These are phyloP conservation scores for Premnoplex brunnescens DNA, from an alignment of 2,797 vertebrate species.

Conservation along the genomic window DNA sequence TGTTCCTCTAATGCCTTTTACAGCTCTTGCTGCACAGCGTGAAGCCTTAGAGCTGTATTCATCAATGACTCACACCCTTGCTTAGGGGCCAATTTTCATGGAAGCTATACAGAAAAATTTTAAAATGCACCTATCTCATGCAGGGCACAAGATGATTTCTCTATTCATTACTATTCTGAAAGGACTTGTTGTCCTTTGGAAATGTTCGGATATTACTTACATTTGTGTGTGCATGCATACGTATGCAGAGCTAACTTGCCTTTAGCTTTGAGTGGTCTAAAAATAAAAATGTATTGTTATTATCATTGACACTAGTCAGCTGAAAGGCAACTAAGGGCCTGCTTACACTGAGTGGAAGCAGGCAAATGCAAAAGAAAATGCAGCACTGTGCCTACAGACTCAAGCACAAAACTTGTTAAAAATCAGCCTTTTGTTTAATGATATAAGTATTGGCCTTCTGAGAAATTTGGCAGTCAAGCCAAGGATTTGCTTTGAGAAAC, in stretches of 20 bases:
- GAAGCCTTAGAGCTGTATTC: slow-evolving; percentile 70
- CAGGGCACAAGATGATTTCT: slow-evolving; percentile 71
- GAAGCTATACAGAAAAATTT: slow-evolving; percentile 67
- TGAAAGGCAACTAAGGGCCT: slow-evolving; percentile 44
- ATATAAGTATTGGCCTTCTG: not conserved
- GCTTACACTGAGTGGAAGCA: not conserved
- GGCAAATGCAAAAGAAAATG: not conserved
- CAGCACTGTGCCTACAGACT: not conserved
- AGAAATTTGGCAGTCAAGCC: not conserved
- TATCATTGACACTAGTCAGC: slow-evolving; percentile 43
- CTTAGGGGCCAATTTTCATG: slow-evolving; percentile 75
- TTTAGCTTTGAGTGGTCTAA: slow-evolving; percentile 46
- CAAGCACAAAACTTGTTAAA: slow-evolving; percentile 36
- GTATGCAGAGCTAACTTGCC: slow-evolving; percentile 44
- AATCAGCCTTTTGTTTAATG: not conserved
- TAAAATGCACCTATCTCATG: slow-evolving; percentile 73
- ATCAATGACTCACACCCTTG: slow-evolving; percentile 74
- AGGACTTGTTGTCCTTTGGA: slow-evolving; percentile 69
- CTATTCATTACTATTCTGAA: slow-evolving; percentile 74
- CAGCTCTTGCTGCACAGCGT: slow-evolving; percentile 66
- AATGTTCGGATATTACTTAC: slow-evolving; percentile 60
- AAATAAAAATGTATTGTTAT: slow-evolving; percentile 57
- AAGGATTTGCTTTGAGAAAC: not conserved
- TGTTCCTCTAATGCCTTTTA: slow-evolving; percentile 74
- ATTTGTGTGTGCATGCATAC: slow-evolving; percentile 35